Evolutionary conservation across 1,140 invertebrate genomes (phyloP).

Genomic region (Lepidurus arcticus): DNA sequence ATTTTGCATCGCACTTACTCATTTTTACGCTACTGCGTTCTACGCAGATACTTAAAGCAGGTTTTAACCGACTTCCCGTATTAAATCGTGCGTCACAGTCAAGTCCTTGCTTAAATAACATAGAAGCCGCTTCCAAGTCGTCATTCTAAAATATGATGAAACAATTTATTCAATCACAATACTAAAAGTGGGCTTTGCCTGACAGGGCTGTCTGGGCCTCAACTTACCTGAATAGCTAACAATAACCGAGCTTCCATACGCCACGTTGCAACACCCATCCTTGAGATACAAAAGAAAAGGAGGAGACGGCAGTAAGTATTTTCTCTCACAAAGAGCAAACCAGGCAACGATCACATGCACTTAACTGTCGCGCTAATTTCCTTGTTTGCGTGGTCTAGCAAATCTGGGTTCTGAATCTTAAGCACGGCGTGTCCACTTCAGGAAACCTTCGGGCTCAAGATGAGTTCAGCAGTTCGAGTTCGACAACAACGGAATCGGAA

Average conservation of each 20-base stretch:
- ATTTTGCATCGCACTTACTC: not conserved
- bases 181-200: too few species aligned
- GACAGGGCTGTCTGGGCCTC: constrained; percentile 30
- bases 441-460: constrained; percentile 31
- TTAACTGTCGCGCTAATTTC: not conserved
- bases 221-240: constrained; percentile 41
- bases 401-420: constrained; percentile 27
- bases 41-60: constrained; percentile 42
- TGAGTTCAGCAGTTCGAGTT: constrained; percentile 19
- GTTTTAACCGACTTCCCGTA: constrained; percentile 39
- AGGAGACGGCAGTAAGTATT: constrained; percentile 27
- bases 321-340: not conserved
- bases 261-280: constrained; percentile 38
- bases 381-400: not conserved
- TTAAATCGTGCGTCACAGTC: constrained; percentile 41
- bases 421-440: constrained; percentile 25
- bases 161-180: not conserved
- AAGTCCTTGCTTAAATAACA: constrained; percentile 39
- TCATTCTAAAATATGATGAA: constrained; percentile 27
- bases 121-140: constrained; percentile 29
- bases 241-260: constrained; percentile 40
- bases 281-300: constrained; percentile 23
- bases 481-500: constrained; percentile 9
- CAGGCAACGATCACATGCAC: not conserved
- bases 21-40: constrained; percentile 38